Base-by-base conservation (phyloP, 2,888 invertebrate species). In the Diaprepes abbreviatus region DNA sequence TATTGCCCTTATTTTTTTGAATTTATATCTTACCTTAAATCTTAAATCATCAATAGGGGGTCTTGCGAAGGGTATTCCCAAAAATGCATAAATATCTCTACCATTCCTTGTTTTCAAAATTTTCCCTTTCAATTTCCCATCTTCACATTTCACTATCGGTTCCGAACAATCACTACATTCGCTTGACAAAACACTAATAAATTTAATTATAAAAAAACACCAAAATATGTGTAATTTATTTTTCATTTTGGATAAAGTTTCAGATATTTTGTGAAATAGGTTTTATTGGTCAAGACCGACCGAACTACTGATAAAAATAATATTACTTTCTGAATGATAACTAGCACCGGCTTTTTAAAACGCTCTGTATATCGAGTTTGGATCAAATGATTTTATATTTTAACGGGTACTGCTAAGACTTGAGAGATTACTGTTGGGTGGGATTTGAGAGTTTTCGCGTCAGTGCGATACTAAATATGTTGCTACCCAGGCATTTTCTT, bases 11-110 rank as follows among this genome's bases (percentile, higher is more conserved):
- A n/a, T n/a, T n/a, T n/a, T n/a, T n/a, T n/a, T n/a, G n/a, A n/a
- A n/a, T n/a, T 2, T 33, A 33, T 10, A 24, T 31, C 31, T 54
- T 76, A 85, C 85, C 82, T 82, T 77, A 78, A 84, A 85, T 73
- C 85, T 77, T 5, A 84, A 72, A 7, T 79, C 73, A 6, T 80
- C 82, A 19, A 84, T 31, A 7, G 85, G 84, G 19, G 85, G 83
- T 73, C 81, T 76, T 0, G 84, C 84, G 59, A 76, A 85, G 1
- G 84, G 84, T 58, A 88, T 84, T 12, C 85, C 84, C 52, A 85
- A 75, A 74, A 86, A 87, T 24, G 85, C 85, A 58, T 80, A 83
- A 73, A 86, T 86, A 70, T 82, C 77, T 31, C 82, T 79, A 50
- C 85, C 85, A 70, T 78, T 82, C 45, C 80, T 81, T 2, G 85